A percentile compares a stretch with the other conserved stretches of the same genome.
Evolutionary conservation across 2,797 vertebrate genomes (phyloP).

Genomic region (Chiroxiphia lanceolata): DNA sequence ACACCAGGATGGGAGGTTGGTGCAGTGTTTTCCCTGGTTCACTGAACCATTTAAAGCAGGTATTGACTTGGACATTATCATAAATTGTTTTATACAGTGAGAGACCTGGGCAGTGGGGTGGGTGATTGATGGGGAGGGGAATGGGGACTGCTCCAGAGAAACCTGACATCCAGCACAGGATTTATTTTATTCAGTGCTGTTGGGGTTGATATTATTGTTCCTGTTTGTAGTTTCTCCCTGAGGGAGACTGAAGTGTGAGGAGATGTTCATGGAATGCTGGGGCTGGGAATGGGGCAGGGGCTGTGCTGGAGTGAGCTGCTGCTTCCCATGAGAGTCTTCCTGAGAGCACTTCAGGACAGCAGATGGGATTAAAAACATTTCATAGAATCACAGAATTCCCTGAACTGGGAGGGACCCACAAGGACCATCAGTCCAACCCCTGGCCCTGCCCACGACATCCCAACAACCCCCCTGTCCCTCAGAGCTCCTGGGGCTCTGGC

Average conservation of each 20-base stretch:
- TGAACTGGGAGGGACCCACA: not conserved
- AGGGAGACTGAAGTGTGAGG: not conserved
- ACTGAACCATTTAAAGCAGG: not conserved
- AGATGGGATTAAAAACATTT: too few species aligned
- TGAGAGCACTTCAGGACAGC: not conserved
- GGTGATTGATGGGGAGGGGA: not conserved
- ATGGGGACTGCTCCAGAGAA: not conserved
- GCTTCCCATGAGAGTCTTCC: fast-evolving
- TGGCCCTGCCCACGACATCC: not conserved
- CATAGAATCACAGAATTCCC: not conserved
- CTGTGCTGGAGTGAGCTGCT: not conserved
- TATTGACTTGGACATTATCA: not conserved
- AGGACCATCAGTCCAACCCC: not conserved
- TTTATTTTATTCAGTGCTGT: not conserved
- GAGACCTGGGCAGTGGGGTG: not conserved
- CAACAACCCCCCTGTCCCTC: not conserved
- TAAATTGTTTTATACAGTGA: not conserved
- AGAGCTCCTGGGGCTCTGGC: not conserved
- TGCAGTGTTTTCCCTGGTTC: not conserved
- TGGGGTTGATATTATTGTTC: not conserved
- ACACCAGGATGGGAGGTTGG: not conserved
- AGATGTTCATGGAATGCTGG: fast-evolving
- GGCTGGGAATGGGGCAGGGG: not conserved
- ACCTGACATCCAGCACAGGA: not conserved
- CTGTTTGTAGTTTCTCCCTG: not conserved